A percentile compares a stretch with the other conserved stretches of the same genome.
These are phyloP conservation scores for Oceanodroma tethys DNA, from an alignment of 2,113 vertebrate species.

Conservation along the genomic window DNA sequence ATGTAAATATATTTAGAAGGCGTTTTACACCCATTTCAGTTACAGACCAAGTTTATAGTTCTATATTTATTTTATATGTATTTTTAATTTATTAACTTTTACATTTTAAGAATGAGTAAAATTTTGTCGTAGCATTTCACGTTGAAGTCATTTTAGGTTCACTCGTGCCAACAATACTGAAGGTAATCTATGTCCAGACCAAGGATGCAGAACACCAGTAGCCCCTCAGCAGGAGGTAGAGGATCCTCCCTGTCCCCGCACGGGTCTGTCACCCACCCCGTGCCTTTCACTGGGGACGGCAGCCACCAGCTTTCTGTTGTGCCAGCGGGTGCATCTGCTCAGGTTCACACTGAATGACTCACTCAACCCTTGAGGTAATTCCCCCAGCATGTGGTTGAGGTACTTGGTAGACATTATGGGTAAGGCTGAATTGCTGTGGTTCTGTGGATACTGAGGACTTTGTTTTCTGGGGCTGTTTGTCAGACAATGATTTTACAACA, in stretches of 20 bases:
- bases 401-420: neutral
- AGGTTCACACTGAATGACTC: neutral
- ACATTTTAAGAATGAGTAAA: neutral
- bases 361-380: neutral
- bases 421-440: neutral
- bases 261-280: accelerated
- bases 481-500: neutral
- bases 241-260: accelerated
- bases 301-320: neutral
- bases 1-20: neutral
- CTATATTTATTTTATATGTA: neutral
- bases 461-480: neutral
- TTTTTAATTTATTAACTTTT: neutral
- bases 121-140: neutral
- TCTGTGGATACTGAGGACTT: neutral
- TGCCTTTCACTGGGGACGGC: neutral
- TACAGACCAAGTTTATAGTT: neutral
- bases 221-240: neutral
- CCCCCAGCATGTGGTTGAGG: accelerated
- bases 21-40: neutral
- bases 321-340: neutral
- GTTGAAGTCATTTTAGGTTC: neutral
- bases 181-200: neutral
- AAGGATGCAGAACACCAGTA: neutral
- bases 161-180: neutral